Evolutionary conservation across 2,797 vertebrate genomes (phyloP).

Genomic region (Sitta carolinensis): DNA sequence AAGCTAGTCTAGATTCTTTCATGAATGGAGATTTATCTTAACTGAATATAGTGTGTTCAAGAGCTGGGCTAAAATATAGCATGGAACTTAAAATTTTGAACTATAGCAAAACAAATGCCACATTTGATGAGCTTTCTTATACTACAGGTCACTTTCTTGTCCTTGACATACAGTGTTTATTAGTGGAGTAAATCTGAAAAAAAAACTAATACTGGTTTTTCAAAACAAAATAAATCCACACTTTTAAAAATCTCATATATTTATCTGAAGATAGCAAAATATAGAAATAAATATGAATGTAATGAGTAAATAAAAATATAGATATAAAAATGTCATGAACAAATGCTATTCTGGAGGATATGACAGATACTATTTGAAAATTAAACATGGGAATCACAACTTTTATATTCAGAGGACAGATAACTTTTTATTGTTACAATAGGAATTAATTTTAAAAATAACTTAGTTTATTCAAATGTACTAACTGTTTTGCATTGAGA

Average conservation of each 20-base stretch:
- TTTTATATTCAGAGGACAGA: neutral
- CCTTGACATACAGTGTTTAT: neutral
- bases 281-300: neutral
- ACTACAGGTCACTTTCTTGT: neutral
- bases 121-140: neutral
- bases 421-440: neutral
- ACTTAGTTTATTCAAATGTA: neutral
- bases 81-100: slow-evolving; percentile 10
- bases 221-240: neutral
- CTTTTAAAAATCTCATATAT: neutral
- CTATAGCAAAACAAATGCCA: slow-evolving; percentile 14
- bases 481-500: neutral
- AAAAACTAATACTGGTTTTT: neutral
- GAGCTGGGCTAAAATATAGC: neutral
- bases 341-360: neutral
- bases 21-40: neutral
- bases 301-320: neutral
- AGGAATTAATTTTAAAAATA: neutral
- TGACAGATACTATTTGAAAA: neutral
- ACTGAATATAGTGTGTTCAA: neutral
- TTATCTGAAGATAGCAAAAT: neutral
- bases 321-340: neutral
- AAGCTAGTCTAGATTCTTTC: neutral
- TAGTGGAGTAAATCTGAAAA: neutral
- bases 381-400: neutral